These are phyloP conservation scores for Salvator merianae DNA, from an alignment of 2,113 vertebrate genomes.

Conservation along the genomic window DNA sequence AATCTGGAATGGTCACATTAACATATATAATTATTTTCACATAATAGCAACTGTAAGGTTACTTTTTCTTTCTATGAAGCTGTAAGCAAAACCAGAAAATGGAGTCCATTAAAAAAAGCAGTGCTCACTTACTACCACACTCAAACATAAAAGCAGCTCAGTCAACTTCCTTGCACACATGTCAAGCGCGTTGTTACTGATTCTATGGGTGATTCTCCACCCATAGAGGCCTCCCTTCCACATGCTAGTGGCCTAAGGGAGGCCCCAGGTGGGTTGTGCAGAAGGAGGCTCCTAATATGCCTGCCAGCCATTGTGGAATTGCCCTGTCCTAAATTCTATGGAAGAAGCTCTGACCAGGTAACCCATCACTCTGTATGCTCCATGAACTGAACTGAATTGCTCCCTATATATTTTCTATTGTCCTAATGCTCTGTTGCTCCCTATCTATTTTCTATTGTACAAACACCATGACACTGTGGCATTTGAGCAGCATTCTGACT, in stretches of 20 bases:
- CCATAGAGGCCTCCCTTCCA: too few relatives aligned
- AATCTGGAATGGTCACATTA: too few relatives aligned
- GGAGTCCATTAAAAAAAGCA: conserved; percentile 18
- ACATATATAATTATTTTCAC: too few relatives aligned
- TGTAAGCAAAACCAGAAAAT: conserved; percentile 28
- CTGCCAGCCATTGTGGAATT: too few relatives aligned
- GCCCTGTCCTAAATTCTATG: conserved; percentile 23
- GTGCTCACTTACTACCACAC: background rate
- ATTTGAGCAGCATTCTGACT: background rate
- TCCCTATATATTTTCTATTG: background rate
- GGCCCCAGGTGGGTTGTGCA: too few relatives aligned
- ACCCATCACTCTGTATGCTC: background rate
- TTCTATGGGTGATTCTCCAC: too few relatives aligned
- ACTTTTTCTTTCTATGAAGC: background rate
- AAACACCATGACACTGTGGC: background rate
- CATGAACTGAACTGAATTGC: background rate
- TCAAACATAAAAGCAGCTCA: background rate
- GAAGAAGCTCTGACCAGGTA: conserved; percentile 28
- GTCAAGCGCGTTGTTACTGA: conserved; percentile 19
- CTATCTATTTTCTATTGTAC: background rate
- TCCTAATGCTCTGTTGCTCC: background rate
- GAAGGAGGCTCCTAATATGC: too few relatives aligned
- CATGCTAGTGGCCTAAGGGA: too few relatives aligned
- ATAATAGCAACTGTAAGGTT: too few relatives aligned
- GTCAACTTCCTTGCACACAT: background rate